These are phyloP conservation scores for Drosophila aff. DNA, from an alignment of 1,140 invertebrate genomes.

Conservation along the genomic window DNA sequence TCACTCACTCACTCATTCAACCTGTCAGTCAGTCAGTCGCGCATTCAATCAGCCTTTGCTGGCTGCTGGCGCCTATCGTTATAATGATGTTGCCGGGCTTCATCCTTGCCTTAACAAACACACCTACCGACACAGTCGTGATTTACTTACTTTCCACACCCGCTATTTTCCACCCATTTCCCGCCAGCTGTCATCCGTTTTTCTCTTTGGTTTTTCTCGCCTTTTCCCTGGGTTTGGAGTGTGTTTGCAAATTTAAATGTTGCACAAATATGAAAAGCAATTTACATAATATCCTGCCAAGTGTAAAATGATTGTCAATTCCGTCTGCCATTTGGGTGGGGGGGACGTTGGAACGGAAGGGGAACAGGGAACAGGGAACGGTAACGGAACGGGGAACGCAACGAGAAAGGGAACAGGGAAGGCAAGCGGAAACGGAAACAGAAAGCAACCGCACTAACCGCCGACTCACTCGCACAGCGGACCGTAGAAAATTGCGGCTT, in stretches of 20 bases:
- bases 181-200: conserved; percentile 42
- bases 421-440: conserved; percentile 17
- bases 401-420: neutral
- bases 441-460: conserved; percentile 42
- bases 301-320: conserved; percentile 84
- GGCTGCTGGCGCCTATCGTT: conserved; percentile 55
- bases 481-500: conserved; percentile 24
- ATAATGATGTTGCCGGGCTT: conserved; percentile 72
- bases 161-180: conserved; percentile 12
- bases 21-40: conserved; percentile 25
- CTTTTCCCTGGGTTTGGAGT: conserved; percentile 10
- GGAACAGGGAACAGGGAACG: neutral
- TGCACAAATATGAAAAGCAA: conserved; percentile 84
- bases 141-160: conserved; percentile 69
- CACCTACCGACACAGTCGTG: conserved; percentile 27
- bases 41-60: conserved; percentile 44
- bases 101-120: conserved; percentile 63
- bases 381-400: conserved; percentile 2
- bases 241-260: conserved; percentile 77
- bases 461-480: conserved; percentile 4
- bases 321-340: conserved; percentile 45
- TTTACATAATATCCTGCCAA: conserved; percentile 83
- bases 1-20: conserved; percentile 33
- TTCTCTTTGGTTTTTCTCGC: conserved; percentile 11
- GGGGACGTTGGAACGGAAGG: conserved; percentile 11